phyloP scores from a whole-genome alignment of 2,888 invertebrate genomes.

The Melanargia galathea region DNA sequence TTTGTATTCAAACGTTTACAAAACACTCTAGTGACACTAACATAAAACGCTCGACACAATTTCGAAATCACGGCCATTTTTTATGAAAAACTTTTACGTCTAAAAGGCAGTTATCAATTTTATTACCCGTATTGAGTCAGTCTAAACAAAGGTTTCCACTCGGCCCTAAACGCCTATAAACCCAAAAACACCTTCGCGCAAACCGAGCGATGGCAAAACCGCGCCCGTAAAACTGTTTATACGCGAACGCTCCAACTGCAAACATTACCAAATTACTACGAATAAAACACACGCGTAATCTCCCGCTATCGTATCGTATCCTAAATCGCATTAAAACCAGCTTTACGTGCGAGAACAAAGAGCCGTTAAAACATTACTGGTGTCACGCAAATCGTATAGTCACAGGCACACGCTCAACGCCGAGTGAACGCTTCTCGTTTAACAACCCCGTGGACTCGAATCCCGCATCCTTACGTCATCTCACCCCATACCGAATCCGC shows the following conservation, averaged over 20 bases:
- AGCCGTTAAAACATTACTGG: constrained; percentile 63
- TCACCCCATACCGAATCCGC: constrained; percentile 72
- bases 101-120: constrained; percentile 53
- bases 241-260: constrained; percentile 56
- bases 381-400: constrained; percentile 60
- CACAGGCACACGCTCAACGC: constrained; percentile 66
- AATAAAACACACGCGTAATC: constrained; percentile 74
- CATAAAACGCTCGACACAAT: constrained; percentile 27
- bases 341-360: constrained; percentile 75
- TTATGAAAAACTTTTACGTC: constrained; percentile 39
- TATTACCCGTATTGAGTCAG: constrained; percentile 58
- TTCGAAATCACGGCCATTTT: constrained; percentile 37
- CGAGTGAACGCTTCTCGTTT: constrained; percentile 76
- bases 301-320: constrained; percentile 60
- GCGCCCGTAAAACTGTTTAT: constrained; percentile 69
- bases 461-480: constrained; percentile 74
- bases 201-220: constrained; percentile 73
- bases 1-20: constrained; percentile 16
- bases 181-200: constrained; percentile 78
- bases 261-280: constrained; percentile 70
- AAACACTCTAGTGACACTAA: constrained; percentile 33
- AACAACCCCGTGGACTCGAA: constrained; percentile 73
- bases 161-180: constrained; percentile 71
- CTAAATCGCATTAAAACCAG: constrained; percentile 64
- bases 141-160: constrained; percentile 75